These are phyloP conservation scores for Bursaphelenchus okinawaensis DNA, from an alignment of 2,888 invertebrate genomes.

Conservation along the genomic window DNA sequence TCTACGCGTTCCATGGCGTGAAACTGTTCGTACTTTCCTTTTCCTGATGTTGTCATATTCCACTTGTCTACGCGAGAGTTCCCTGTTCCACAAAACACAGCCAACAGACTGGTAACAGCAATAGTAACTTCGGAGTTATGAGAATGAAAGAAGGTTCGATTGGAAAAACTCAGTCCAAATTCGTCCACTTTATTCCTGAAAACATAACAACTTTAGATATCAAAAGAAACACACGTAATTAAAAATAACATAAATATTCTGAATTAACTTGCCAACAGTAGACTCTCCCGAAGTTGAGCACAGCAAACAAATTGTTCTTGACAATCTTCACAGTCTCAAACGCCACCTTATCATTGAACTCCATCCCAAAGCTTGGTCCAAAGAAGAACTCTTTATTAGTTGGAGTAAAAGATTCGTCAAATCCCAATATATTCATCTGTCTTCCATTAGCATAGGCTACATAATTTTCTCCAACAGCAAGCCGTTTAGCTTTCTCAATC, in stretches of 20 bases:
- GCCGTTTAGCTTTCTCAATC: background rate
- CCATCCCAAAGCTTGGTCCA: slow-evolving; percentile 9
- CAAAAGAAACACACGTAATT: background rate
- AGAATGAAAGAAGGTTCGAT: slow-evolving; percentile 17
- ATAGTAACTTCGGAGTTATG: slow-evolving; percentile 19
- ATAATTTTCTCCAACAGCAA: background rate
- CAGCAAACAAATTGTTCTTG: slow-evolving; percentile 23
- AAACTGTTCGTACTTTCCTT: slow-evolving; percentile 22
- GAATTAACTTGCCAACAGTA: slow-evolving; percentile 25
- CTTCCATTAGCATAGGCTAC: background rate
- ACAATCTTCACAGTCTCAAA: slow-evolving; percentile 23
- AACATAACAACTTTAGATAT: background rate
- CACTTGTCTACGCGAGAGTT: slow-evolving; percentile 23
- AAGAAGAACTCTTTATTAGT: slow-evolving; percentile 2
- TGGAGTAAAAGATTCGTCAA: background rate
- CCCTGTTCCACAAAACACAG: slow-evolving; percentile 27
- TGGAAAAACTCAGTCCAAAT: slow-evolving; percentile 14
- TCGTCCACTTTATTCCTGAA: slow-evolving; percentile 21
- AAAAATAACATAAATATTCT: background rate
- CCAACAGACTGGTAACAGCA: slow-evolving; percentile 16
- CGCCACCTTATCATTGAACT: slow-evolving; percentile 16
- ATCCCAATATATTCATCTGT: background rate
- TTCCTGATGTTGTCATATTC: slow-evolving; percentile 25
- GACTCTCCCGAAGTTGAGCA: slow-evolving; percentile 26
- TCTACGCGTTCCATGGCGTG: slow-evolving; percentile 24